Conservation (phyloP, 2,113 vertebrate genomes). For the Strix aluco region DNA sequence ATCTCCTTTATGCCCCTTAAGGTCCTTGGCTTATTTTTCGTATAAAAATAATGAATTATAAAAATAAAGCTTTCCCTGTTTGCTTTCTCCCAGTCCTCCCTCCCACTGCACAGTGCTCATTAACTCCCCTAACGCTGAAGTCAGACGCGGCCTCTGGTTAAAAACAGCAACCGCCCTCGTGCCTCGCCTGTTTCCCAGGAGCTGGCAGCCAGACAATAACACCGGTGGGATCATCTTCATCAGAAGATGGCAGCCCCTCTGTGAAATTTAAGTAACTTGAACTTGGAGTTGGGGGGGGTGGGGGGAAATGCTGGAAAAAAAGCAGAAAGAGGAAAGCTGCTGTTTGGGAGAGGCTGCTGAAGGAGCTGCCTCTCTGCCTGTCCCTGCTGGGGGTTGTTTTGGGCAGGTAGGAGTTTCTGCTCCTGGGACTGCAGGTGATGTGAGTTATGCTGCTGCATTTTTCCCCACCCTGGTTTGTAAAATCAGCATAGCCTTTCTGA, state of each 20-base stretch:
- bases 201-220: conserved; percentile 70
- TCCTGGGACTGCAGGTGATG: background rate
- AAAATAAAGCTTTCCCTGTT: conserved; percentile 65
- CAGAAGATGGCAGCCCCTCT: conserved; percentile 57
- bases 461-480: background rate
- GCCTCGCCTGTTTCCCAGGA: conserved; percentile 34
- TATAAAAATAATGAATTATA: conserved; percentile 60
- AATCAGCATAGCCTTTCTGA: background rate
- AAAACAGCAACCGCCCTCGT: conserved; percentile 62
- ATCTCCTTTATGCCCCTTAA: background rate
- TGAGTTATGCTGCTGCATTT: background rate
- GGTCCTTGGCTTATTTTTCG: conserved; percentile 29
- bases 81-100: conserved; percentile 50
- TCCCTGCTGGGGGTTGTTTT: background rate
- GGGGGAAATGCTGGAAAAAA: background rate
- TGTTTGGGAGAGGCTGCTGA: background rate
- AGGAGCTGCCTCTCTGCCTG: background rate
- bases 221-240: conserved; percentile 56
- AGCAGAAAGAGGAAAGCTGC: background rate
- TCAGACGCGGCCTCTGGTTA: conserved; percentile 61
- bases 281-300: background rate
- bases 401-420: background rate
- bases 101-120: conserved; percentile 65
- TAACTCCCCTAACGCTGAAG: conserved; percentile 60
- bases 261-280: conserved; percentile 32